A percentile compares a stretch with the other conserved stretches of the same genome.
Conservation (phyloP, 2,797 vertebrate genomes). For the Dicrostonyx torquatus region DNA sequence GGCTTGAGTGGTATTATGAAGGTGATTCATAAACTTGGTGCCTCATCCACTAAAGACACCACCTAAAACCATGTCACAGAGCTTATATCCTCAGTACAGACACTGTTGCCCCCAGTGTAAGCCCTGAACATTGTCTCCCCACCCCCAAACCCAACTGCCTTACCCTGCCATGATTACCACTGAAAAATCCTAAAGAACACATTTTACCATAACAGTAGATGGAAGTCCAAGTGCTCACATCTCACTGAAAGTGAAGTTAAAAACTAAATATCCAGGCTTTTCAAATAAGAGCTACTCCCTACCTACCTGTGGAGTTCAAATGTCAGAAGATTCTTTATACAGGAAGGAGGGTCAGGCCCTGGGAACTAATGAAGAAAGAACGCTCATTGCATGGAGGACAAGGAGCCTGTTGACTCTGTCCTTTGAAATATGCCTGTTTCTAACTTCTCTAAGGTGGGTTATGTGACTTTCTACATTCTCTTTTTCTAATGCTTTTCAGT, state of each 20-base stretch:
- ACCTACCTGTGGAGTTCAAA: too few relatives aligned
- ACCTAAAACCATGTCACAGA: fast-evolving
- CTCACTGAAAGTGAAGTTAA: not conserved
- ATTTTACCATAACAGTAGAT: not conserved
- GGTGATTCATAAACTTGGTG: fast-evolving
- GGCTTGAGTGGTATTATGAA: fast-evolving
- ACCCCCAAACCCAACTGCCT: not conserved
- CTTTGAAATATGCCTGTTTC: not conserved
- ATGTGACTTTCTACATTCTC: not conserved
- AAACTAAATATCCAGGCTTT: not conserved
- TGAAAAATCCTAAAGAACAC: not conserved
- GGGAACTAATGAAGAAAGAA: too few relatives aligned
- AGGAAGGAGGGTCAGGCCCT: not conserved
- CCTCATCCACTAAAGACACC: fast-evolving
- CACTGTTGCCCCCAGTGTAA: fast-evolving
- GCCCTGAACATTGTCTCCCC: too few relatives aligned
- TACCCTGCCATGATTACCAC: fast-evolving
- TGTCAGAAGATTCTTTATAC: not conserved
- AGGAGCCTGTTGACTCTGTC: fast-evolving
- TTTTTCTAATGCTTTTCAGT: not conserved
- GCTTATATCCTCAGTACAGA: not conserved
- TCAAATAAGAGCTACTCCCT: not conserved
- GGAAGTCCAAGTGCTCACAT: fast-evolving
- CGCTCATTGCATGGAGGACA: fast-evolving
- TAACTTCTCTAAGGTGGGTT: not conserved